Percentiles rank a stretch among this genome's conserved stretches.
phyloP scores from a whole-genome alignment of 2,888 invertebrate species.

The Himalopsyche tibetana region DNA sequence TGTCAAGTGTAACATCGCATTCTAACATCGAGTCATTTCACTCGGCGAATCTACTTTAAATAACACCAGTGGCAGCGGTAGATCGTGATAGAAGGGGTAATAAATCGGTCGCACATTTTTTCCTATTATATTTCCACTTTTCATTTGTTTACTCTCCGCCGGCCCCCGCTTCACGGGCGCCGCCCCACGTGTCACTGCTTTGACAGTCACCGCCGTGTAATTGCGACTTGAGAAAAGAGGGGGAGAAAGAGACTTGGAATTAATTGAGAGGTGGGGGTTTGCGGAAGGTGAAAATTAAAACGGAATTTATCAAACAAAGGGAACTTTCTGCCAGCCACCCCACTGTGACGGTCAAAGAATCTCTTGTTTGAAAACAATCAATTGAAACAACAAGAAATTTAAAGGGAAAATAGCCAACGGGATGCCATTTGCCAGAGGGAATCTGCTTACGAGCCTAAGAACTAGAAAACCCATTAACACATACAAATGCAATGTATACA shows the following conservation, averaged over 20 bases:
- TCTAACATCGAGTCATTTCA: not conserved
- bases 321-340: not conserved
- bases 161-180: not conserved
- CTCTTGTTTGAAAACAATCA: conserved; percentile 22
- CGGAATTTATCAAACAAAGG: conserved; percentile 34
- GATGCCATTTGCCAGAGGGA: too few relatives aligned
- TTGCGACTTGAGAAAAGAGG: not conserved
- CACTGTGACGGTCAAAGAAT: not conserved
- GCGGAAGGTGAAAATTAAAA: conserved; percentile 30
- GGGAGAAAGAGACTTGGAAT: not conserved
- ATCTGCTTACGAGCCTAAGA: too few relatives aligned
- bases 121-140: conserved; percentile 13
- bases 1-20: not conserved
- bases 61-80: not conserved
- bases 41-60: not conserved
- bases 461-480: too few relatives aligned
- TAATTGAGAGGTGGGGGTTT: conserved; percentile 16
- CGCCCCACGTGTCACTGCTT: not conserved
- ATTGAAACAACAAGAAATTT: conserved; percentile 13
- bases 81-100: not conserved
- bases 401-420: not conserved
- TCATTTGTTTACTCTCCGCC: conserved; percentile 15
- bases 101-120: not conserved
- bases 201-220: not conserved
- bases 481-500: too few relatives aligned